A percentile compares a stretch with the other conserved stretches of the same genome.
Evolutionary conservation across 2,113 vertebrate genomes (phyloP).

Genomic region (Meles meles): DNA sequence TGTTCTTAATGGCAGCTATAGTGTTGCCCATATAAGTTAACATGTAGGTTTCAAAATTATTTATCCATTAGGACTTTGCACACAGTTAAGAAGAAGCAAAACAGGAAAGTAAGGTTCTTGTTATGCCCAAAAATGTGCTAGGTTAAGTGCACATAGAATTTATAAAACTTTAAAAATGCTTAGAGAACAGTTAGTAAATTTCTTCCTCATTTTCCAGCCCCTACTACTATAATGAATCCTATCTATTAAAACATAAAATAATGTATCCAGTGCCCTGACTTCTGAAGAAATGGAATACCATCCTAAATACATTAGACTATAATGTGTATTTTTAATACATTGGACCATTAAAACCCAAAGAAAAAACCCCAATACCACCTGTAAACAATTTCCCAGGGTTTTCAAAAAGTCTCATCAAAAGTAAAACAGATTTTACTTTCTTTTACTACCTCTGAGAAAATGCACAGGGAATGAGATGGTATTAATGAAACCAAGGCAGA

Average conservation of each 20-base stretch:
- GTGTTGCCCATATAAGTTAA: not conserved
- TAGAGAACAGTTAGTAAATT: not conserved
- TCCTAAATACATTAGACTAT: not conserved
- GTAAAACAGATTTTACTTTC: not conserved
- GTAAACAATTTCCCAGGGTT: not conserved
- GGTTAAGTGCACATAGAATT: not conserved
- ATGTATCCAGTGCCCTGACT: not conserved
- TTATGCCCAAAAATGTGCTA: not conserved
- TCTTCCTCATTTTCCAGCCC: not conserved
- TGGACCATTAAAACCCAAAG: not conserved
- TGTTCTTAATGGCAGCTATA: not conserved
- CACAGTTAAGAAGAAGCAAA: not conserved
- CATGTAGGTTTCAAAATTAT: not conserved
- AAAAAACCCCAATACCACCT: not conserved
- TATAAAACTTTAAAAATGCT: not conserved
- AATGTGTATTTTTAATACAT: not conserved
- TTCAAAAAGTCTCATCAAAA: not conserved
- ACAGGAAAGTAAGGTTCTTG: not conserved
- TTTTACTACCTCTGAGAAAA: not conserved
- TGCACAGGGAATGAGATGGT: not conserved
- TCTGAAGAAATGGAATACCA: not conserved
- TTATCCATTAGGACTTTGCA: too few relatives aligned
- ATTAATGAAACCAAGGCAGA: not conserved
- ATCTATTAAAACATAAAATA: not conserved
- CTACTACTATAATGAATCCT: not conserved